Percentiles rank a stretch among this genome's conserved stretches.
phyloP scores from a whole-genome alignment of 2,797 vertebrate genomes.

The Anguilla megastoma region DNA sequence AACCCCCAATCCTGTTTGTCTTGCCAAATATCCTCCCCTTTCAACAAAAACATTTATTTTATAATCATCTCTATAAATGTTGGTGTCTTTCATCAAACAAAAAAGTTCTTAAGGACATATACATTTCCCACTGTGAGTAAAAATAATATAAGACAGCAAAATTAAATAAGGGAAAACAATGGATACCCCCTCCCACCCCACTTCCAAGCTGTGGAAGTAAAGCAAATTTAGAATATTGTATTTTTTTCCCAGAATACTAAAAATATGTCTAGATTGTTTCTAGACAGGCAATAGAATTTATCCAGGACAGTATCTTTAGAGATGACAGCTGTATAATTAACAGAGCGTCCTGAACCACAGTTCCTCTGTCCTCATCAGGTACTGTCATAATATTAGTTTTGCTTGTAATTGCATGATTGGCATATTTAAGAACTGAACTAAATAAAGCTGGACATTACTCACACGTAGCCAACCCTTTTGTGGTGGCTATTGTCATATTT shows the following conservation, averaged over 20 bases:
- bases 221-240: slow-evolving; percentile 22
- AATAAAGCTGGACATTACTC: slow-evolving; percentile 33
- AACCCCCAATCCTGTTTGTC: neutral
- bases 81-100: neutral
- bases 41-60: neutral
- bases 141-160: neutral
- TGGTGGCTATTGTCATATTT: slow-evolving; percentile 11
- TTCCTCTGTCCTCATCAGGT: slow-evolving; percentile 34
- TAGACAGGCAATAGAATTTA: neutral
- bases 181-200: neutral
- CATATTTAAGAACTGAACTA: slow-evolving; percentile 49
- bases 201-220: neutral
- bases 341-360: slow-evolving; percentile 27
- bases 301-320: slow-evolving; percentile 34
- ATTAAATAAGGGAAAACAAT: neutral
- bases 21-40: neutral
- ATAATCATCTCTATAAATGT: neutral
- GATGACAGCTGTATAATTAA: slow-evolving; percentile 38
- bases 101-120: neutral
- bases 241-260: slow-evolving; percentile 13
- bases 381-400: slow-evolving; percentile 44
- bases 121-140: neutral
- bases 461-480: slow-evolving; percentile 34
- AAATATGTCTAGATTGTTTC: slow-evolving; percentile 41
- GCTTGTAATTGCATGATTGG: slow-evolving; percentile 35